Evolutionary conservation across 2,113 vertebrate species (phyloP), one percentile per base, ranked within the genome.

Genomic region (Sturnus vulgaris): DNA sequence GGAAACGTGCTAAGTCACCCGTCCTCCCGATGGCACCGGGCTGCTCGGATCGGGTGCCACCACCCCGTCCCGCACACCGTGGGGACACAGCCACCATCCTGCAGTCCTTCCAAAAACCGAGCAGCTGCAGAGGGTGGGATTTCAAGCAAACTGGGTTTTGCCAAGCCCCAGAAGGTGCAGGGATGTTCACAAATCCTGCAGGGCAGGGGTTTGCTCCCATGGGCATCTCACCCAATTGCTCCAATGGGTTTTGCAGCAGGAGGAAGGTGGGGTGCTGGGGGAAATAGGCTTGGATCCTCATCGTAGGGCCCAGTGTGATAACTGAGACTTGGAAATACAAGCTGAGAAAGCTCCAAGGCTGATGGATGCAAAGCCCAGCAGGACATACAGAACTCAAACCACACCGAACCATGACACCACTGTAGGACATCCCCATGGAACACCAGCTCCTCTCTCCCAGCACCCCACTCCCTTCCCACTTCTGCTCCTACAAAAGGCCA

Each of bases 21-120:
- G 0, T 60, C 16, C 82, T 82, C 7, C 73, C 2, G 1, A 10
- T 0, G 16, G 66, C 83, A 46, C 1, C 0, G 82, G 25, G 49
- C 9, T 0, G 3, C 39, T 65, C 0, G 0, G 11, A 23, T 2
- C 0, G 0, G 50, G 33, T 16, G 27, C 33, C 53, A 52, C 44
- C 44, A 11, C 6, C 24, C n/a, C 1, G 2, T 73, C 69, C 60
- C 8, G 5, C 7, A 0, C 25, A 7, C 12, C 13, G 3, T 12
- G 31, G 53, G 71, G 71, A 31, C 63, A 33, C 72, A 60, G 47
- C 27, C 20, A 5, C 7, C 33, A 5, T 11, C 49, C 87, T 83
- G 16, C 57, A 17, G 63, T 30, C 21, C 31, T 49, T 65, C 53
- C 24, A 2, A 50, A 88, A 82, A 2, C 25, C 24, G 1, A 2